Percentiles rank a stretch among this genome's conserved stretches.
phyloP scores from a whole-genome alignment of 2,113 vertebrate genomes.

The Penelope pileata region DNA sequence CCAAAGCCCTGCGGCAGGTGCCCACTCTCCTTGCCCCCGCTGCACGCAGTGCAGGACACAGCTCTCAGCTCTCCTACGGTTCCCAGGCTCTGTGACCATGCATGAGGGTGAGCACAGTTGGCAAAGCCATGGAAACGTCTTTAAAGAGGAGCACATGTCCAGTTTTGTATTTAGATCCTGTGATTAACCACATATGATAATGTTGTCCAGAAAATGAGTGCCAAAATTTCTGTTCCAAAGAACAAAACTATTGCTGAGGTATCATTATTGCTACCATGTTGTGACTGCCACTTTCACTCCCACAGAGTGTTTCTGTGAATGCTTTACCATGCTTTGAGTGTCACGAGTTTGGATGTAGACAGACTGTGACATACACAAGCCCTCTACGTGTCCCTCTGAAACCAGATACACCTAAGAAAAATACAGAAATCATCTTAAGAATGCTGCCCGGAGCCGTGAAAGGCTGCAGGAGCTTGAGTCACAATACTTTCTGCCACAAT shows the following conservation, averaged over 20 bases:
- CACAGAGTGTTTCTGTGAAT: background rate
- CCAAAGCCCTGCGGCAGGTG: background rate
- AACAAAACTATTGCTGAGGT: background rate
- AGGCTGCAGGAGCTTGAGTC: background rate
- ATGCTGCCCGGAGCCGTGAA: background rate
- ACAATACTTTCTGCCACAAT: background rate
- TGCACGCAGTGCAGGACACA: fast-evolving
- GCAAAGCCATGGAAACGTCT: background rate
- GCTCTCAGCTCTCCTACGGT: background rate
- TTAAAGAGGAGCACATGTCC: background rate
- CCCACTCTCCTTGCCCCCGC: background rate
- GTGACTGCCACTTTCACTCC: background rate
- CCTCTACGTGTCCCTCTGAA: background rate
- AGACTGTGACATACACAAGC: background rate
- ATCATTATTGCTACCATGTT: background rate
- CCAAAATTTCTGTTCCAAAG: background rate
- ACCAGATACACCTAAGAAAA: background rate
- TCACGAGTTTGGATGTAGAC: background rate
- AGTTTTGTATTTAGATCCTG: background rate
- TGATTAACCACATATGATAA: background rate
- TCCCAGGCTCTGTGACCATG: background rate
- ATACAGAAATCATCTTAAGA: background rate
- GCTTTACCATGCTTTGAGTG: background rate
- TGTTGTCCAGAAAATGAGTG: background rate
- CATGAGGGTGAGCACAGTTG: background rate